Evolutionary conservation across 2,797 vertebrate species (phyloP).

Genomic region (Corythornis leucogaster): DNA sequence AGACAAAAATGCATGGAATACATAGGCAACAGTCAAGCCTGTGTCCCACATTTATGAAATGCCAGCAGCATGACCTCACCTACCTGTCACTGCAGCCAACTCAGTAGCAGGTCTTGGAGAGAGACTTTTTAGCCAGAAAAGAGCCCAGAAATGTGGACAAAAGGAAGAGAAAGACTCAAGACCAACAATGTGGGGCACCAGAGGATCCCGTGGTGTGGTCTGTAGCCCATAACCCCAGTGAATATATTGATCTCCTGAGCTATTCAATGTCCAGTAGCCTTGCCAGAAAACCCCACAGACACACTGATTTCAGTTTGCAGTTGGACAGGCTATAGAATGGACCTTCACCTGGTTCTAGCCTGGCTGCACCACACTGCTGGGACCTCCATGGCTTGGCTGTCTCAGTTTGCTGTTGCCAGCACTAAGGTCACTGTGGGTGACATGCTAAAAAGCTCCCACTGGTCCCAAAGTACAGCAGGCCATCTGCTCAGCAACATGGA

Average conservation of each 20-base stretch:
- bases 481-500: conserved; percentile 3
- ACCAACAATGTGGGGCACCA: background rate
- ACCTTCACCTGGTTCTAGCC: background rate
- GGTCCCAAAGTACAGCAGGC: background rate
- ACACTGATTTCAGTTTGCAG: background rate
- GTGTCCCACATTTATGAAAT: background rate
- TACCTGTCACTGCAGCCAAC: background rate
- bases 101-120: background rate
- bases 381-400: background rate
- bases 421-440: background rate
- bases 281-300: background rate
- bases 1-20: background rate
- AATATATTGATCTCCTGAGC: background rate
- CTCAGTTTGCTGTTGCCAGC: background rate
- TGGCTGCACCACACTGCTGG: background rate
- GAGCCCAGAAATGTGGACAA: background rate
- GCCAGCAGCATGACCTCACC: background rate
- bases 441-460: background rate
- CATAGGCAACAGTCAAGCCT: background rate
- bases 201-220: background rate
- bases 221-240: background rate
- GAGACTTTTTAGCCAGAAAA: background rate
- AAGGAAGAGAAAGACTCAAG: background rate
- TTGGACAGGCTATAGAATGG: background rate
- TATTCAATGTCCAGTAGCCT: background rate